A percentile compares a stretch with the other conserved stretches of the same genome.
These are phyloP conservation scores for Phoenicopterus ruber DNA, from an alignment of 2,113 vertebrate species.

Conservation along the genomic window DNA sequence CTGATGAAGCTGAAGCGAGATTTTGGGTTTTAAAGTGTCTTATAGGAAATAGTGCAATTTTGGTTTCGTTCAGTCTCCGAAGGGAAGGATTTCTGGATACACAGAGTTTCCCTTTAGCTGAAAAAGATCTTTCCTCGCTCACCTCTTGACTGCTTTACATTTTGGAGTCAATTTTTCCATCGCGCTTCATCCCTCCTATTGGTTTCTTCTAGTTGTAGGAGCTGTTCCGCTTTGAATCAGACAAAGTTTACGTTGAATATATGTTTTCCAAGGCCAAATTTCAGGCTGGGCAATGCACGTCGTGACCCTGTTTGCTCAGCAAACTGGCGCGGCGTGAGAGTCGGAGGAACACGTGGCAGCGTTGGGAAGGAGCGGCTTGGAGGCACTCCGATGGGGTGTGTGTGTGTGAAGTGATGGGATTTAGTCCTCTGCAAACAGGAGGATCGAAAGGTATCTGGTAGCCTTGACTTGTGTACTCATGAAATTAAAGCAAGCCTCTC, in stretches of 20 bases:
- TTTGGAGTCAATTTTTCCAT: not conserved
- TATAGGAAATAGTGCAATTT: not conserved
- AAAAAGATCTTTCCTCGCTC: not conserved
- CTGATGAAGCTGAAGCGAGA: not conserved
- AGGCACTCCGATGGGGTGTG: not conserved
- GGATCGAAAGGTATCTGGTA: not conserved
- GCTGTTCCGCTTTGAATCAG: not conserved
- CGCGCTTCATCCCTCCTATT: not conserved
- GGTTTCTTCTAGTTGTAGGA: not conserved
- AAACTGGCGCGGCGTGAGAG: not conserved
- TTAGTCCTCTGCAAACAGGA: not conserved
- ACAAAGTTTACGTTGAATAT: not conserved
- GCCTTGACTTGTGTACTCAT: not conserved
- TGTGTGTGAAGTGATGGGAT: not conserved
- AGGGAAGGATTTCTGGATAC: not conserved
- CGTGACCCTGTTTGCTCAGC: not conserved
- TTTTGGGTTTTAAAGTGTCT: not conserved
- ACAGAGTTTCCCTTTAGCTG: not conserved
- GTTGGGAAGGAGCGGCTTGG: not conserved
- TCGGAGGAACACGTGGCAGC: rapidly evolving
- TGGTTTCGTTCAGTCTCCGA: not conserved
- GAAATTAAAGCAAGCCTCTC: not conserved
- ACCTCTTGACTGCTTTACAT: not conserved
- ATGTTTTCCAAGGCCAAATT: not conserved
- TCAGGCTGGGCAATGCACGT: not conserved